Base-by-base conservation (phyloP, 1,140 invertebrate genomes). In the Telenomus remus region DNA sequence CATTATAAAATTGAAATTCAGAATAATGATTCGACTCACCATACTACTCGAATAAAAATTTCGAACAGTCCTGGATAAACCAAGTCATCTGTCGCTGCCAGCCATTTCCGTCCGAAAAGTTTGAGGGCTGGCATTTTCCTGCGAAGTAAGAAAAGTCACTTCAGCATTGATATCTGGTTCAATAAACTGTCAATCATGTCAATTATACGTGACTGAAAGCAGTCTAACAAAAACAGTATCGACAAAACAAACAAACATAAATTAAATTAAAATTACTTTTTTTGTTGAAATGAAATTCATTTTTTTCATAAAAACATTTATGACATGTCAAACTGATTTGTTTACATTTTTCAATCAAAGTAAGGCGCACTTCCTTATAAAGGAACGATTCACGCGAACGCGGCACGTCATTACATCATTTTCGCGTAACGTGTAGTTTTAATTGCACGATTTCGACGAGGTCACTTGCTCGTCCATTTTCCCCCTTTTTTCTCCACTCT, bases 41-140 rank as follows among this genome's bases (percentile, higher is more conserved):
- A 94, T 79, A 93, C 87, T 75, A 92, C 86, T 77, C 93, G 88
- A 79, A 93, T 91, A 49, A 92, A 89, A 61, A 94, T 89, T 88
- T 94, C 93, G 81, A 94, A 93, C 50, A 94, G 88, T 79, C 92
- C 92, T 4, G 93, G 93, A 82, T 94, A 93, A n/a, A 94, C 93
- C 57, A 94, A 90, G 83, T 94, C 93, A 85, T 94, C 93, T 48
- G 92, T 93, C 76, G 92, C 93, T 57, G 92, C 91, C 75, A 94
- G 90, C 93, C 93, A 94, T 90, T 94, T 94, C 83, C 93, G 89
- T 80, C 93, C 93, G 80, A 94, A 92, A 39, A 94, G 88, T 83
- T 92, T 91, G 80, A 94, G 89, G 76, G 93, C 93, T 82, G 93
- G 93, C 93, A 94, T 94, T 72, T 84, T 85, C 72, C 80, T 83